A percentile compares a stretch with the other conserved stretches of the same genome.
These are phyloP conservation scores for Odontocerum albicorne DNA, from an alignment of 2,888 invertebrate genomes.

Conservation along the genomic window DNA sequence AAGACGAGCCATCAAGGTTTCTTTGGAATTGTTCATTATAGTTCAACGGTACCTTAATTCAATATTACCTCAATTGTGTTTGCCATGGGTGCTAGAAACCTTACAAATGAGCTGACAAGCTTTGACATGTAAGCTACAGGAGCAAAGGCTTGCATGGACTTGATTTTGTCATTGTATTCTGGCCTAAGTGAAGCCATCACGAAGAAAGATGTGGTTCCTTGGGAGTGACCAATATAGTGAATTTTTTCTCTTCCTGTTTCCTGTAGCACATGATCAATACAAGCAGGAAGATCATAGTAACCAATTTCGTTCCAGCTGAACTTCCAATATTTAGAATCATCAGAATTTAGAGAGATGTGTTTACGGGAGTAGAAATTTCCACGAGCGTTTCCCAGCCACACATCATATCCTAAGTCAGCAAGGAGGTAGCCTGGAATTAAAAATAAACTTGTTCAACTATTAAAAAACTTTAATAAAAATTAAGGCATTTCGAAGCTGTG, in stretches of 20 bases:
- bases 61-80: slow-evolving; percentile 55
- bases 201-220: slow-evolving; percentile 66
- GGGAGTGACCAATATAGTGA: slow-evolving; percentile 73
- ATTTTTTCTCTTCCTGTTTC: slow-evolving; percentile 59
- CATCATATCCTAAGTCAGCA: slow-evolving; percentile 71
- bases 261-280: slow-evolving; percentile 66
- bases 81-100: slow-evolving; percentile 50
- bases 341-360: slow-evolving; percentile 53
- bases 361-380: slow-evolving; percentile 71
- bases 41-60: no score
- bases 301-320: slow-evolving; percentile 80
- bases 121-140: slow-evolving; percentile 60
- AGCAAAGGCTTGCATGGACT: slow-evolving; percentile 60
- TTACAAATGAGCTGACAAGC: slow-evolving; percentile 53
- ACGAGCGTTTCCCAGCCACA: slow-evolving; percentile 81
- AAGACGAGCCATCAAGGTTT: no score
- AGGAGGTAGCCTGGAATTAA: slow-evolving; percentile 53
- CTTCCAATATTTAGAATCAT: slow-evolving; percentile 44
- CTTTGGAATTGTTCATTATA: no score
- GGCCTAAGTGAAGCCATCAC: slow-evolving; percentile 59
- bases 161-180: slow-evolving; percentile 62
- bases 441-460: no score
- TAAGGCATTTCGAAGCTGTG: no score
- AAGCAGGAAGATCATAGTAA: slow-evolving; percentile 71
- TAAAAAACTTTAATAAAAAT: no score